Conservation (phyloP, 2,888 invertebrate species). For the Odontocerum albicorne region DNA sequence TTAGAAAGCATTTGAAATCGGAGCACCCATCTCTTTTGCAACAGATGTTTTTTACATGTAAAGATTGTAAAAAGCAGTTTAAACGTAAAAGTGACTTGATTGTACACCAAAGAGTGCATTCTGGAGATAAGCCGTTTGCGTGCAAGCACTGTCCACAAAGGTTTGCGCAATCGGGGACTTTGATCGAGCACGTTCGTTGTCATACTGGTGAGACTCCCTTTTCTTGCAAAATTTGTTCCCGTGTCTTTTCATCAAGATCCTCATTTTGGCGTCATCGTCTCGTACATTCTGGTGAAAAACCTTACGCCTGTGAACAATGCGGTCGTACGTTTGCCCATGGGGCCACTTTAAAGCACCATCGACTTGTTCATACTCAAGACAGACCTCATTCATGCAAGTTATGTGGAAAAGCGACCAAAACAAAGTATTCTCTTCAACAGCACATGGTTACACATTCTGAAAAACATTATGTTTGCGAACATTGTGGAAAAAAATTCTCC, state of each 20-base stretch:
- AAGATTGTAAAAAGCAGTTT: constrained; percentile 23
- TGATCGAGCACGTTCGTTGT: constrained; percentile 28
- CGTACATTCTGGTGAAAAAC: constrained; percentile 29
- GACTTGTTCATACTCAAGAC: constrained; percentile 51
- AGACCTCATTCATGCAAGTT: constrained; percentile 57
- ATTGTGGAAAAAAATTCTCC: constrained; percentile 32
- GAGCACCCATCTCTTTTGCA: background rate
- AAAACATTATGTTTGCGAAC: constrained; percentile 29
- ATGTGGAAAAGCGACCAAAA: constrained; percentile 42
- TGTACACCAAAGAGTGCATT: constrained; percentile 32
- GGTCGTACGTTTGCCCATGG: constrained; percentile 48
- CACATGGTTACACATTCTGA: constrained; percentile 28
- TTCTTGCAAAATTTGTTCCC: constrained; percentile 22
- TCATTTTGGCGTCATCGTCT: constrained; percentile 30
- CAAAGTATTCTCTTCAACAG: constrained; percentile 28
- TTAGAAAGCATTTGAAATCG: constrained; percentile 16
- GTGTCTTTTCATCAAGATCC: constrained; percentile 28
- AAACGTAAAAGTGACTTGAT: constrained; percentile 31
- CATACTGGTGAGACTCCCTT: constrained; percentile 35
- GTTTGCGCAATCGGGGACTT: constrained; percentile 34
- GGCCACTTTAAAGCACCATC: constrained; percentile 47
- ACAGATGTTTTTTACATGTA: constrained; percentile 14
- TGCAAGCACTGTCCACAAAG: constrained; percentile 28
- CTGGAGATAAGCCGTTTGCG: constrained; percentile 33
- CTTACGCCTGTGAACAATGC: constrained; percentile 30